Base-by-base conservation (phyloP, 1,140 invertebrate species). In the Temnothorax nylanderi region DNA sequence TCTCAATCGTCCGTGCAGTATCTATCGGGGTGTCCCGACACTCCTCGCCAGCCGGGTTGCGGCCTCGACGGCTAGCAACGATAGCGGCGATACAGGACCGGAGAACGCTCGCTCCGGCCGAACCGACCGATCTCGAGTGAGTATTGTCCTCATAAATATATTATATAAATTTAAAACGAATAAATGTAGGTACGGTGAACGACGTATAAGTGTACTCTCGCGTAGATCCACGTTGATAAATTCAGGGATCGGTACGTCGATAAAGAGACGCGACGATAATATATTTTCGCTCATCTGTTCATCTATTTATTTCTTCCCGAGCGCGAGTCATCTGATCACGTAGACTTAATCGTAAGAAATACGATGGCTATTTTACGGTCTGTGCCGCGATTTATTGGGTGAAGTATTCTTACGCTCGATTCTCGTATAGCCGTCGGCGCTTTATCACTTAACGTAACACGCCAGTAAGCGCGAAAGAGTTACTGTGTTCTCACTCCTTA, bases 1-100 rank as follows among this genome's bases (percentile, higher is more conserved):
- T 80, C 72, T 92, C 93, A 94, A 93, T 94, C 92, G 93, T 89
- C 92, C 91, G 91, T 92, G 91, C 91, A 91, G 87, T 92, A 93
- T 93, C 88, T 92, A 88, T 88, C 88, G 91, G 91, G 90, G 89
- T 93, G 88, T 92, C 91, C 87, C 88, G 78, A 78, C 86, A 67
- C 88, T 90, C 86, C 86, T 89, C 87, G 89, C 65, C 88, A 74
- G 37, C 78, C 74, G 74, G 56, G 54, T 34, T 69, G 54, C 80
- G 26, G n/a, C n/a, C 60, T 62, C 71, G 62, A 87, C 44, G 75
- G 69, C 85, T 84, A 77, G 56, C 80, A 74, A 85, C 85, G 77
- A 80, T 76, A 86, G 58, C 86, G 75, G 69, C 74, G 74, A 26
- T 51, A 62, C 74, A 84, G 87, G 81, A 88, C 64, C 87, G 88